Evolutionary conservation across 2,797 vertebrate genomes (phyloP).

Genomic region (Uromys caudimaculatus): DNA sequence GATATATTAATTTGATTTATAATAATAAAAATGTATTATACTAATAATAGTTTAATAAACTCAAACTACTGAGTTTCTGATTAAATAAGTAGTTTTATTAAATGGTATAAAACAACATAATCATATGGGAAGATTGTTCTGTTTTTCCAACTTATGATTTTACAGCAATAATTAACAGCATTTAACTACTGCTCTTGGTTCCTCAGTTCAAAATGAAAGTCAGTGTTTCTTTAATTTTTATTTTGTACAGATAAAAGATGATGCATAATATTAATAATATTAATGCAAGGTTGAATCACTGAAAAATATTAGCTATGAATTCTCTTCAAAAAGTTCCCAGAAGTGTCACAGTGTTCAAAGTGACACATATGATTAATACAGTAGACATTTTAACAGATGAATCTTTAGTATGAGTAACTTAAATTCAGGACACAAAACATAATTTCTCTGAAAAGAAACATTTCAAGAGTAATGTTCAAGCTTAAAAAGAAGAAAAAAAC

Average conservation of each 20-base stretch:
- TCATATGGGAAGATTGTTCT: background rate
- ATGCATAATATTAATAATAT: slow-evolving; percentile 16
- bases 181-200: background rate
- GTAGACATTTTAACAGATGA: background rate
- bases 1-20: background rate
- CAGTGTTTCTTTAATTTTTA: slow-evolving; percentile 10
- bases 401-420: background rate
- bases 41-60: background rate
- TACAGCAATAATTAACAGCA: background rate
- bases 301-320: background rate
- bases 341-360: background rate
- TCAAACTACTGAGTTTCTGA: background rate
- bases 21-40: background rate
- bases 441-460: background rate
- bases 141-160: background rate
- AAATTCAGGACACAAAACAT: background rate
- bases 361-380: background rate
- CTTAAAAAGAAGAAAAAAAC: background rate
- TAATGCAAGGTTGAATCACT: background rate
- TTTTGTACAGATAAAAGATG: slow-evolving; percentile 18
- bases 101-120: background rate
- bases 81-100: background rate
- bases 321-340: background rate
- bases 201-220: background rate
- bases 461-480: background rate